A percentile compares a stretch with the other conserved stretches of the same genome.
Conservation (phyloP, 2,888 invertebrate species). For the Papilio gigon region DNA sequence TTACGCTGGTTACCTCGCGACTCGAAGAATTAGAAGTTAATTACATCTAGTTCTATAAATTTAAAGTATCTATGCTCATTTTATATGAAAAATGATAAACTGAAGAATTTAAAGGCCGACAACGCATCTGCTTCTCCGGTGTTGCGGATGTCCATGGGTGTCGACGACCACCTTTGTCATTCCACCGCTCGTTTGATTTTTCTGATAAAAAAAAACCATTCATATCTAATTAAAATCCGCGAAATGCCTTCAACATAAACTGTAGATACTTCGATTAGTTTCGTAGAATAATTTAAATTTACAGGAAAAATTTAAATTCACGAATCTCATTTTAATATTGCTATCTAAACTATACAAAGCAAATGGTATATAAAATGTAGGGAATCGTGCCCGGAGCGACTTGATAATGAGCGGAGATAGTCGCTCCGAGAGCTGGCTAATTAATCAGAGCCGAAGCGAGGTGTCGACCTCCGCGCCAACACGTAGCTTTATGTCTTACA, state of each 20-base stretch:
- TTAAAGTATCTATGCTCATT: background rate
- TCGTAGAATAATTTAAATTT: background rate
- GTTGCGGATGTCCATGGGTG: too few species aligned
- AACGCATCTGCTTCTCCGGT: too few species aligned
- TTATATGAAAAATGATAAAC: too few species aligned
- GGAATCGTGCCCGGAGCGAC: conserved; percentile 67
- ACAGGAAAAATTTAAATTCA: background rate
- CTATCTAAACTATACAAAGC: conserved; percentile 51
- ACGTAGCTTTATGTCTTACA: conserved; percentile 7
- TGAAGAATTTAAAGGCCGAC: too few species aligned
- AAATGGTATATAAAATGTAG: conserved; percentile 63
- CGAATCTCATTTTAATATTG: conserved; percentile 1
- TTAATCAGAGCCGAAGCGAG: conserved; percentile 65
- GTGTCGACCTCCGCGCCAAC: conserved; percentile 30
- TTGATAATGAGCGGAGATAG: conserved; percentile 74
- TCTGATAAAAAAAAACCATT: too few species aligned
- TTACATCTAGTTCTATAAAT: background rate
- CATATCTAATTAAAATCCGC: too few species aligned
- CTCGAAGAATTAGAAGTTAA: background rate
- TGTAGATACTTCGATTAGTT: too few species aligned
- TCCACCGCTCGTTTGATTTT: too few species aligned
- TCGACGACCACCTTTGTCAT: too few species aligned
- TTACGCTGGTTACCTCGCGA: conserved; percentile 18
- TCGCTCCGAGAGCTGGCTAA: conserved; percentile 64
- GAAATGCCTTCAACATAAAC: too few species aligned